Conservation (phyloP, 1,140 invertebrate genomes). For the Laupala kohalensis region DNA sequence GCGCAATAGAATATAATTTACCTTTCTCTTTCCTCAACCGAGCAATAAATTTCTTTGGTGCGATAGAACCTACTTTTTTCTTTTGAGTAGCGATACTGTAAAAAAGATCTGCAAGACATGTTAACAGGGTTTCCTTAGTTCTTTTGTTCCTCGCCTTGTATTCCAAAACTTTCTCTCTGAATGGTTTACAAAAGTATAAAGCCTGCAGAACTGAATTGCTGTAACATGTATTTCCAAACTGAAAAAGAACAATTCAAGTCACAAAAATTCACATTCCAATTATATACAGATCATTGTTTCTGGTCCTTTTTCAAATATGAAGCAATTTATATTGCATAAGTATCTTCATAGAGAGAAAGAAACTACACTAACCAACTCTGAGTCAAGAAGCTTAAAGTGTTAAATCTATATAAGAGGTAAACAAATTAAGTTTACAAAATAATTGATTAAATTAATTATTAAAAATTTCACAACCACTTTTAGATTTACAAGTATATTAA, state of each 20-base stretch:
- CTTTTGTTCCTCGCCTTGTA: constrained; percentile 97
- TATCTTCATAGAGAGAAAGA: too few relatives aligned
- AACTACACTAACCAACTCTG: too few relatives aligned
- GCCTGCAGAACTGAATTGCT: constrained; percentile 99
- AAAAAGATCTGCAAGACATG: constrained; percentile 96
- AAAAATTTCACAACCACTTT: too few relatives aligned
- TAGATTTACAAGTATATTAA: too few relatives aligned
- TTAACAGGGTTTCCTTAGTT: constrained; percentile 94
- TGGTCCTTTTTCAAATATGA: too few relatives aligned
- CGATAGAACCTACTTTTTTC: constrained; percentile 98
- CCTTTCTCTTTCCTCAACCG: constrained; percentile 97
- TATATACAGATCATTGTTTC: too few relatives aligned
- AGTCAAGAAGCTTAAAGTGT: too few relatives aligned
- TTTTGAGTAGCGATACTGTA: constrained; percentile 98
- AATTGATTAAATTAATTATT: too few relatives aligned
- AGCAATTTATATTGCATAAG: too few relatives aligned
- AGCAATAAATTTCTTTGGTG: constrained; percentile 99
- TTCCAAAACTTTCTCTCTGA: constrained; percentile 94
- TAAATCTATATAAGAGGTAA: too few relatives aligned
- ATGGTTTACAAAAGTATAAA: constrained; percentile 96
- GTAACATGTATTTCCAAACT: constrained; percentile 99
- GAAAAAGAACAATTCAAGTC: constrained; percentile 27
- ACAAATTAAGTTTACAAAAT: too few relatives aligned
- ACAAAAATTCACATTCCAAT: neutral
- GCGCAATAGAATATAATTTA: constrained; percentile 25